Percentiles rank a stretch among this genome's conserved stretches.
phyloP scores from a whole-genome alignment of 2,888 invertebrate genomes.

The Diaperis boleti region DNA sequence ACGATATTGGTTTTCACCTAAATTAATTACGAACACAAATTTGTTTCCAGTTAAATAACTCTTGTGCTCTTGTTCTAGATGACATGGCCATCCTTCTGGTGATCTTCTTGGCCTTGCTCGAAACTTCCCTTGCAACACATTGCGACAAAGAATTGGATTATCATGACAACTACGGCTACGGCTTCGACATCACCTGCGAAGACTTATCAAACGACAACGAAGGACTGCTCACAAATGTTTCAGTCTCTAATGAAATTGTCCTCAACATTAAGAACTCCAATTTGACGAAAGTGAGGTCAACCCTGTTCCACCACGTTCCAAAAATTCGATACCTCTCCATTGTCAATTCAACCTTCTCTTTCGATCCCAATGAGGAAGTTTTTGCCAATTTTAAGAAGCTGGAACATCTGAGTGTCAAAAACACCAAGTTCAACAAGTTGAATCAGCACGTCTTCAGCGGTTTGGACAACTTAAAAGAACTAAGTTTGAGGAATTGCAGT shows the following conservation, averaged over 20 bases:
- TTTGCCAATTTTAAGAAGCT: conserved; percentile 50
- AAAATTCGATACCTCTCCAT: conserved; percentile 50
- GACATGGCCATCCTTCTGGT: conserved; percentile 45
- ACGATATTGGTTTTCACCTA: too few species aligned
- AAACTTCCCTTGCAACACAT: conserved; percentile 40
- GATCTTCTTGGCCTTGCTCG: conserved; percentile 21
- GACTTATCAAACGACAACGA: conserved; percentile 47
- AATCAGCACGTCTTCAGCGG: conserved; percentile 45
- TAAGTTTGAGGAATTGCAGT: conserved; percentile 53
- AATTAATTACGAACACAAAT: too few species aligned
- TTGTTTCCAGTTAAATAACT: neutral
- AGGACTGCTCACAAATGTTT: conserved; percentile 54
- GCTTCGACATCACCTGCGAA: conserved; percentile 60
- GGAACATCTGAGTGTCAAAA: conserved; percentile 48
- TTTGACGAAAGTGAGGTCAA: conserved; percentile 49
- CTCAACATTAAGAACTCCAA: conserved; percentile 57
- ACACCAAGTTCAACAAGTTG: conserved; percentile 47
- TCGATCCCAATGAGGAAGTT: conserved; percentile 44
- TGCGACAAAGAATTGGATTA: conserved; percentile 61
- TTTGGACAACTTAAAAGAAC: conserved; percentile 48
- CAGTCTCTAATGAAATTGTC: conserved; percentile 59
- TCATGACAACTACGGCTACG: conserved; percentile 59
- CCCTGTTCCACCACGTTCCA: conserved; percentile 55
- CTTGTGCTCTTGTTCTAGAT: conserved; percentile 34
- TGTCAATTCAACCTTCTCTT: conserved; percentile 47